Base-by-base conservation (phyloP, 2,113 vertebrate species). In the Barbus barbus region DNA sequence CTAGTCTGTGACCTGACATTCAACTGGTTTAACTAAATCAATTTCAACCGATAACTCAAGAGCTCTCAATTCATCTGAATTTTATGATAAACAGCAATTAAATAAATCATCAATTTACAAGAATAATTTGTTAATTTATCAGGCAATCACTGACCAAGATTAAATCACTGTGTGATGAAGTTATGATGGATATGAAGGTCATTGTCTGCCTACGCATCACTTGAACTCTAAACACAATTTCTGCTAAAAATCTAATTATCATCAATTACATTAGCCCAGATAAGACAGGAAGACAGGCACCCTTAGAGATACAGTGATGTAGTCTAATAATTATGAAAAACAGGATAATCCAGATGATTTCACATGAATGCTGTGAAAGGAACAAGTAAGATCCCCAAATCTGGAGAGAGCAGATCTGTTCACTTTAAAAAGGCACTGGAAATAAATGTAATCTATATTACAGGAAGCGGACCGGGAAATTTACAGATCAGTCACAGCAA, bases 171-270 rank as follows among this genome's bases (percentile, higher is more conserved):
- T n/a, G n/a, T n/a, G n/a, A n/a, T n/a, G n/a, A n/a, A n/a, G n/a
- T n/a, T n/a, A n/a, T n/a, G 28, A 65, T 1, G 41, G 41, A 44
- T 12, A 12, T 44, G 41, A 56, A 26, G 44, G 38, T 46, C 44
- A 73, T 61, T 73, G 60, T 72, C 60, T 22, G 46, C 16, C 73
- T 14, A 36, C 9, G 28, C 61, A 61, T 82, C 58, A 82, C 14
- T 61, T 60, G 77, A 75, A 74, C 72, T 46, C 61, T 63, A 51
- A 71, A 83, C 74, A 63, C 69, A 72, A 81, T 78, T 84, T 63
- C 83, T 76, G 51, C 51, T n/a, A n/a, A n/a, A n/a, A 31, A 75
- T 69, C 31, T 16, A 60, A 33, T 86, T 60, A 51, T 33, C 22
- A 58, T 48, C n/a, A n/a, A n/a, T n/a, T n/a, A n/a, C n/a, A n/a